These are phyloP conservation scores for Littorina saxatilis DNA, from an alignment of 1,140 invertebrate species.

Conservation along the genomic window DNA sequence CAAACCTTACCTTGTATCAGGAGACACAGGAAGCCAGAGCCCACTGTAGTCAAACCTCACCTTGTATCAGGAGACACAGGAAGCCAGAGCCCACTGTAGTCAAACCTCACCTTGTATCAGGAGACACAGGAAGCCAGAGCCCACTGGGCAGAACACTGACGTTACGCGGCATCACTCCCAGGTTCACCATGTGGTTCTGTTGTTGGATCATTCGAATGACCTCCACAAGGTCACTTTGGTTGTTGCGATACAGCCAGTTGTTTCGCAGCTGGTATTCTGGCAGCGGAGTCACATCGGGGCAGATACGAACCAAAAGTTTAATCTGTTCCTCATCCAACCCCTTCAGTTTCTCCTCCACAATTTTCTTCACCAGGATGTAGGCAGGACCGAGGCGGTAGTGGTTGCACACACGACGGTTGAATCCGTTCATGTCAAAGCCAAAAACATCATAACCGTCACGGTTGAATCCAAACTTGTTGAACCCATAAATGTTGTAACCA, in stretches of 20 bases:
- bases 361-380: conserved; percentile 60
- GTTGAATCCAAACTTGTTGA: conserved; percentile 63
- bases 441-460: conserved; percentile 66
- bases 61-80: too few relatives aligned
- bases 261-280: conserved; percentile 56
- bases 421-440: conserved; percentile 64
- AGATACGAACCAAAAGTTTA: conserved; percentile 61
- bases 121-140: conserved; percentile 65
- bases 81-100: too few relatives aligned
- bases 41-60: too few relatives aligned
- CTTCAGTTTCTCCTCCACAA: conserved; percentile 53
- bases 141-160: conserved; percentile 57
- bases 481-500: conserved; percentile 67
- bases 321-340: conserved; percentile 55
- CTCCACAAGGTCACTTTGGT: conserved; percentile 56
- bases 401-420: conserved; percentile 59
- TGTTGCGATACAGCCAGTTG: conserved; percentile 63
- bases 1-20: too few relatives aligned
- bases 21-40: too few relatives aligned
- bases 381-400: conserved; percentile 63
- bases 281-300: conserved; percentile 56
- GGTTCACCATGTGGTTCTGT: conserved; percentile 42
- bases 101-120: conserved; percentile 66
- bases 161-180: conserved; percentile 37
- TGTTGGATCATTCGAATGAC: conserved; percentile 49